These are phyloP conservation scores for Protodeltote pygarga DNA, from an alignment of 2,888 invertebrate species.

Conservation along the genomic window DNA sequence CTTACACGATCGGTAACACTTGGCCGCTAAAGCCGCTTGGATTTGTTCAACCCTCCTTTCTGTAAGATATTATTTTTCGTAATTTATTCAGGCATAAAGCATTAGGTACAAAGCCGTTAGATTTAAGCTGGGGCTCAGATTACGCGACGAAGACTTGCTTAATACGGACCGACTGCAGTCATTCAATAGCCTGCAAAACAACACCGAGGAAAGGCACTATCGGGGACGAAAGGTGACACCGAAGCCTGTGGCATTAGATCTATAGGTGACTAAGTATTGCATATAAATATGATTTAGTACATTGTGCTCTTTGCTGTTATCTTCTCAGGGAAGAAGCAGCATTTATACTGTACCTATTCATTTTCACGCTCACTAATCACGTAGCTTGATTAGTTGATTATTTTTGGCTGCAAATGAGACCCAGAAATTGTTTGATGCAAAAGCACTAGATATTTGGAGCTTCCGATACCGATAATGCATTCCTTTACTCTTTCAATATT, in stretches of 20 bases:
- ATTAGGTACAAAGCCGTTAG: constrained; percentile 76
- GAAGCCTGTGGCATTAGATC: constrained; percentile 73
- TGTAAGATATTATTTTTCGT: constrained; percentile 68
- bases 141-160: constrained; percentile 79
- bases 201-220: constrained; percentile 80
- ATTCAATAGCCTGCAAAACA: constrained; percentile 82
- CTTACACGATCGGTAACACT: constrained; percentile 29
- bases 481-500: no score
- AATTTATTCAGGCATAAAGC: constrained; percentile 73
- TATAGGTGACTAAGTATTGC: constrained; percentile 62
- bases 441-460: constrained; percentile 11
- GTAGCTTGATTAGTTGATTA: no score
- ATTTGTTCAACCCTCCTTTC: constrained; percentile 40
- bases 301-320: constrained; percentile 13
- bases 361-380: no score
- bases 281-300: constrained; percentile 35
- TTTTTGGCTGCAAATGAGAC: no score
- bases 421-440: no score
- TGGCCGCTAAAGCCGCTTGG: constrained; percentile 30
- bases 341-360: no score
- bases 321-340: constrained; percentile 7
- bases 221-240: constrained; percentile 83
- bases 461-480: no score
- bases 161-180: constrained; percentile 77
- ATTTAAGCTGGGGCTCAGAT: constrained; percentile 78